Percentiles rank a stretch among this genome's conserved stretches.
Evolutionary conservation across 1,140 invertebrate genomes (phyloP).

Genomic region (Druon quercuslanigerum): DNA sequence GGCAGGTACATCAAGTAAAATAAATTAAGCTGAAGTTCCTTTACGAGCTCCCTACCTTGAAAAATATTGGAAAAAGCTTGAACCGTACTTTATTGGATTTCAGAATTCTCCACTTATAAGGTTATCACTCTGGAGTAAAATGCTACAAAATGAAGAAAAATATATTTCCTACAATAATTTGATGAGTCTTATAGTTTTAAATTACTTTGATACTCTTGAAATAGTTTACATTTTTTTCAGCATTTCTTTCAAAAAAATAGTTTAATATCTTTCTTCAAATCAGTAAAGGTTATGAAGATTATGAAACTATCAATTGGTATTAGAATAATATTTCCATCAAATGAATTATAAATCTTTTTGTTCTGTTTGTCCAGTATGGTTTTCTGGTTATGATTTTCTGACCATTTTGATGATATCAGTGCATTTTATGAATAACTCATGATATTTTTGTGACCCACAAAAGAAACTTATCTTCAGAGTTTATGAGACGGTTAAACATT

Average conservation of each 20-base stretch:
- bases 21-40: background rate
- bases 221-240: too few species aligned
- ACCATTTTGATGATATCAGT: background rate
- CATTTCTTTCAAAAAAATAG: too few species aligned
- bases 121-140: conserved; percentile 18
- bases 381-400: background rate
- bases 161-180: background rate
- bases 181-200: background rate
- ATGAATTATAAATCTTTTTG: background rate
- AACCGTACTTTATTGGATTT: conserved; percentile 27
- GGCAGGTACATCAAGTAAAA: background rate
- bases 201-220: background rate
- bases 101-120: conserved; percentile 15
- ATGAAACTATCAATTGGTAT: too few species aligned
- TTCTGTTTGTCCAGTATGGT: background rate
- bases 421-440: conserved; percentile 11
- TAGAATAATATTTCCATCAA: too few species aligned
- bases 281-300: too few species aligned
- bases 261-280: too few species aligned
- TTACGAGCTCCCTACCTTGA: conserved; percentile 9
- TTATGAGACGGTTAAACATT: background rate
- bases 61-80: conserved; percentile 31
- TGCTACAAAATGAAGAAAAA: conserved; percentile 5
- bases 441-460: background rate
- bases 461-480: background rate